A percentile compares a stretch with the other conserved stretches of the same genome.
Evolutionary conservation across 2,888 invertebrate genomes (phyloP).

Genomic region (Drepanosiphum platanoidis): DNA sequence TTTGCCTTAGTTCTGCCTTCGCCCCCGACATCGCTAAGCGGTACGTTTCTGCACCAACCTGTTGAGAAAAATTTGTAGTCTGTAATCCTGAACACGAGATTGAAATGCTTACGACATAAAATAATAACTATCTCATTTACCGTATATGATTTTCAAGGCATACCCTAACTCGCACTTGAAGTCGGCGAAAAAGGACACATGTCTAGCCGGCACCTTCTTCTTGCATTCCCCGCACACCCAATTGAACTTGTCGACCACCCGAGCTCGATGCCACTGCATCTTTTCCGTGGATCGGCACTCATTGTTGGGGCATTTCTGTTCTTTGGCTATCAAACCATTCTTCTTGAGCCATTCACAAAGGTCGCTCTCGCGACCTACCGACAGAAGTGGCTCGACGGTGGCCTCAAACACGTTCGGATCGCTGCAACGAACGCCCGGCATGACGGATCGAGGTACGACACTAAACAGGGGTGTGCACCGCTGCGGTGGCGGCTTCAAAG

Average conservation of each 20-base stretch:
- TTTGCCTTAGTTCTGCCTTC: constrained; percentile 64
- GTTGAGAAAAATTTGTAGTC: not conserved
- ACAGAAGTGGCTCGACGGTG: constrained; percentile 69
- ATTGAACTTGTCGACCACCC: constrained; percentile 70
- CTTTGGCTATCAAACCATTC: constrained; percentile 68
- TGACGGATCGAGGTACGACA: constrained; percentile 18
- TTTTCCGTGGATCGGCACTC: constrained; percentile 67
- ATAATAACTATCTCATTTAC: constrained; percentile 60
- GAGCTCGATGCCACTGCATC: constrained; percentile 69
- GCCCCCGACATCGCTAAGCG: constrained; percentile 57
- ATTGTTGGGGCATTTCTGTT: constrained; percentile 67
- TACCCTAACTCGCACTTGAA: constrained; percentile 72
- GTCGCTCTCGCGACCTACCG: constrained; percentile 70
- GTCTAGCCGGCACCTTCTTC: constrained; percentile 69
- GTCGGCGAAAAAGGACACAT: constrained; percentile 73
- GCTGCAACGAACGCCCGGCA: constrained; percentile 65
- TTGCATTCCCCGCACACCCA: constrained; percentile 70
- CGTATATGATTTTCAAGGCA: constrained; percentile 62
- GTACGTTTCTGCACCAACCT: constrained; percentile 63
- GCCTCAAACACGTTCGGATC: constrained; percentile 69
- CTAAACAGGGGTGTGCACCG: not conserved
- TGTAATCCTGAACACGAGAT: not conserved
- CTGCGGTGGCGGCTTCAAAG: not conserved
- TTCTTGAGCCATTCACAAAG: constrained; percentile 71
- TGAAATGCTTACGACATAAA: constrained; percentile 9